Evolutionary conservation across 2,113 vertebrate genomes (phyloP), one percentile per base, ranked within the genome.

Genomic region (Microcebus lehilahytsara): DNA sequence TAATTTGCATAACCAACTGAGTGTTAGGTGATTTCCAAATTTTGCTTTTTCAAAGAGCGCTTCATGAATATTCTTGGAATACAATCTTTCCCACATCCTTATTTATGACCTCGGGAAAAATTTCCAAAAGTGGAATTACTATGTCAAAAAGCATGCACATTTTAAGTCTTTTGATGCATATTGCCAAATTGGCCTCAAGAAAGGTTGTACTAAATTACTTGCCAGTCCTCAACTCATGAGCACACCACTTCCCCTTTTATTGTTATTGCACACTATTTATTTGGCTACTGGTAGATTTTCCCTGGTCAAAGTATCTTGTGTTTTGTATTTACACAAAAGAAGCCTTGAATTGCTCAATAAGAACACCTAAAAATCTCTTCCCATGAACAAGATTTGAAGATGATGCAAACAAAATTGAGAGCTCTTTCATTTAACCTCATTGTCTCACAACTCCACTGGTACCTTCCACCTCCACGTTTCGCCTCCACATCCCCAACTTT

Each of bases 1-100:
- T 9, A 51, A n/a, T 74, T 87, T 89, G 60, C 72, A 91, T 89
- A 95, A 81, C 58, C 62, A 94, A 81, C 32, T 51, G 58, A 84
- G 32, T 74, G 56, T 77, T 93, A 91, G 37, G 22, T 71, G 56
- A 83, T 96, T 92, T 89, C 93, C 75, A 92, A 51, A 10, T 86
- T 97, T 49, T 80, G 17, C 9, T 87, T 93, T 78, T 95, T 60
- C 62, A 93, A 89, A 91, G 32, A 60, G 20, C 14, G 32, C 25
- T 75, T 20, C 30, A 37, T 75, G 83, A 91, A 69, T 60, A 75
- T 67, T 95, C 62, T 58, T 86, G 84, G 91, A 96, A 9, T 42
- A 86, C 22, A 86, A 3, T 72, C 67, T 75, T 77, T 89, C 62
- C 96, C 86, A 89, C 56, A 85, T 86, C 67, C 60, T 94, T 85